Conservation (phyloP, 1,140 invertebrate species). For the Drosophila guanche region DNA sequence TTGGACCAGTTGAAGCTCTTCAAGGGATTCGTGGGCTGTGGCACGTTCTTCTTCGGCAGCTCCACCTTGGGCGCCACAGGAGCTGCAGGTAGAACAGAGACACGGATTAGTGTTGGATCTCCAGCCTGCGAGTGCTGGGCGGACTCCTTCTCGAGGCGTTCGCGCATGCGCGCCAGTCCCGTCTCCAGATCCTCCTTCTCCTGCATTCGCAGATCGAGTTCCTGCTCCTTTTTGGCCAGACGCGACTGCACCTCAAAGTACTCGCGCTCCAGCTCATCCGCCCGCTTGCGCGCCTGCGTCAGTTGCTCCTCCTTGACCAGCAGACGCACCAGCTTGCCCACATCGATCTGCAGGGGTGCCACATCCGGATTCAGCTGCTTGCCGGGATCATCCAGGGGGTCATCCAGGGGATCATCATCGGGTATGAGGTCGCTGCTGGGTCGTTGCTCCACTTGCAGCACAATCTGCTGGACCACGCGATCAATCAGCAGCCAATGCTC, state of each 20-base stretch:
- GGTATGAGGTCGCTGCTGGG: slow-evolving; percentile 77
- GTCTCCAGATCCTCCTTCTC: slow-evolving; percentile 97
- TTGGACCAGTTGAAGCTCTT: slow-evolving; percentile 99
- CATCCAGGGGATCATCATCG: too few species aligned
- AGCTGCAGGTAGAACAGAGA: slow-evolving; percentile 53
- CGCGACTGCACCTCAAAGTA: slow-evolving; percentile 93
- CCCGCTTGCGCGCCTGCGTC: slow-evolving; percentile 92
- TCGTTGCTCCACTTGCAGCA: slow-evolving; percentile 89
- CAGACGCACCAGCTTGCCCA: slow-evolving; percentile 94
- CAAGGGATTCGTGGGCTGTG: slow-evolving; percentile 94
- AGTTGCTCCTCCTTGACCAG: slow-evolving; percentile 97
- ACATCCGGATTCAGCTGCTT: slow-evolving; percentile 87
- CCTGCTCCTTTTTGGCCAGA: slow-evolving; percentile 96
- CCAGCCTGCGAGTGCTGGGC: slow-evolving; percentile 94
- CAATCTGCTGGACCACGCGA: slow-evolving; percentile 97
- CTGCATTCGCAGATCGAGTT: slow-evolving; percentile 93
- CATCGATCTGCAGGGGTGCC: slow-evolving; percentile 94
- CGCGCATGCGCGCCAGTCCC: slow-evolving; percentile 92
- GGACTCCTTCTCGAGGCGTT: slow-evolving; percentile 95
- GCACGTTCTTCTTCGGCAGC: slow-evolving; percentile 89
- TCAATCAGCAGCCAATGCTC: slow-evolving; percentile 98
- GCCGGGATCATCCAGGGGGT: slow-evolving; percentile 57
- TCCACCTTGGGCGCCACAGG: slow-evolving; percentile 85
- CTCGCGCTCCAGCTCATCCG: slow-evolving; percentile 94
- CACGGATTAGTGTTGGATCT: not conserved